A percentile compares a stretch with the other conserved stretches of the same genome.
Evolutionary conservation across 2,113 vertebrate species (phyloP).

Genomic region (Uria aalge): DNA sequence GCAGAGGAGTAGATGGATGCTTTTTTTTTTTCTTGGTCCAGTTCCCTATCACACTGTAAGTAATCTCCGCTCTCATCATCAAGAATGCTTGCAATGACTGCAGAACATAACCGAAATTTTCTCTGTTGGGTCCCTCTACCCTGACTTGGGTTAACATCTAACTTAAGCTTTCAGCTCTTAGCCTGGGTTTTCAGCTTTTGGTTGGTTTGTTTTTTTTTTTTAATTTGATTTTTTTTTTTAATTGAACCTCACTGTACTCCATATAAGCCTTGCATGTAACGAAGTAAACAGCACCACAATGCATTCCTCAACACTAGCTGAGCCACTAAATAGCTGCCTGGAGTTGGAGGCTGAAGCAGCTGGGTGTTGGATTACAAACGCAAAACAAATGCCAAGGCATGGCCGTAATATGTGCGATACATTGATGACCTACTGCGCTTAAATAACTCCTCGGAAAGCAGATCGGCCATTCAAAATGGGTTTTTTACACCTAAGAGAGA

Average conservation of each 20-base stretch:
- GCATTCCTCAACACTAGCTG: constrained; percentile 50
- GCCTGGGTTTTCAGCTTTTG: not conserved
- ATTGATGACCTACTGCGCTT: constrained; percentile 30
- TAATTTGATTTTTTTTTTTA: not conserved
- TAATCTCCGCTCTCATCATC: constrained; percentile 43
- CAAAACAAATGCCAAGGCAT: constrained; percentile 59
- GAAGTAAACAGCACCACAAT: constrained; percentile 55
- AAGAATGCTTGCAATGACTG: constrained; percentile 27
- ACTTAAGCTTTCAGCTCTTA: not conserved
- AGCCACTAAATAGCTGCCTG: constrained; percentile 52
- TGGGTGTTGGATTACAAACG: constrained; percentile 65
- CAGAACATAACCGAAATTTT: not conserved
- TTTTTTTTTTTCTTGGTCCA: not conserved
- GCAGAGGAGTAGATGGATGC: not conserved
- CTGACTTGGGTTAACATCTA: not conserved
- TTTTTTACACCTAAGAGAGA: not conserved
- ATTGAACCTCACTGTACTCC: not conserved
- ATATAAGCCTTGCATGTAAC: not conserved
- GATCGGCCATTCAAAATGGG: not conserved
- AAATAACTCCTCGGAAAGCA: constrained; percentile 15
- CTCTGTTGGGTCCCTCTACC: not conserved
- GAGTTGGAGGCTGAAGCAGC: constrained; percentile 49
- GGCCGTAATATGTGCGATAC: constrained; percentile 31
- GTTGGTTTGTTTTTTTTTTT: not conserved
- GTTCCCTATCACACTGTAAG: constrained; percentile 37